phyloP scores from a whole-genome alignment of 2,797 vertebrate species.

The Glyptemys insculpta region DNA sequence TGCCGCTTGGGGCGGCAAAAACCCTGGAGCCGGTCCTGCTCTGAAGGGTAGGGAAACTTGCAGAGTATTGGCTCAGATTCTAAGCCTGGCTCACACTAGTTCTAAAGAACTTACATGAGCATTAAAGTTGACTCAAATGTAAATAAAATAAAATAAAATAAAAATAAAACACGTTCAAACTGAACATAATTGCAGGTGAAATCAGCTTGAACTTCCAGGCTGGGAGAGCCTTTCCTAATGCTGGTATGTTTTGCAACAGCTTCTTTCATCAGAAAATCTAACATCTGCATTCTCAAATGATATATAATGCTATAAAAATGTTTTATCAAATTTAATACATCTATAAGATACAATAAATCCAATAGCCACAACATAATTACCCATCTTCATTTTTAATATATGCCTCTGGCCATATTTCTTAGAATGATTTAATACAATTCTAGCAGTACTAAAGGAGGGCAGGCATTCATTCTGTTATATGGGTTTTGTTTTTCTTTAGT shows the following conservation, averaged over 20 bases:
- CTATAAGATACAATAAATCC: neutral
- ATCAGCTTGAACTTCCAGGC: neutral
- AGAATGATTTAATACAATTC: neutral
- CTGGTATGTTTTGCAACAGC: neutral
- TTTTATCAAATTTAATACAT: neutral
- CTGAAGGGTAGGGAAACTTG: neutral
- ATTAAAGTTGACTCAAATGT: neutral
- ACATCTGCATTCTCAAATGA: neutral
- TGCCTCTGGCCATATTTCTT: neutral
- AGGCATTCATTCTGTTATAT: neutral
- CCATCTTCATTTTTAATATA: neutral
- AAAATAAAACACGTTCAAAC: neutral
- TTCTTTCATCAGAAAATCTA: fast-evolving
- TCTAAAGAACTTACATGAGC: neutral
- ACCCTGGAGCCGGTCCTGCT: no score
- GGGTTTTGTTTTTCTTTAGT: neutral
- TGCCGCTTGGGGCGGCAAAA: no score
- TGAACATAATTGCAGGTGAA: neutral
- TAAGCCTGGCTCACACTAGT: neutral
- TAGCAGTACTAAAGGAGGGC: neutral
- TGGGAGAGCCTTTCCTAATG: neutral
- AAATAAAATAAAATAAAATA: neutral
- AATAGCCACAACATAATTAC: neutral
- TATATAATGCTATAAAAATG: neutral
- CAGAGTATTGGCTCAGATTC: neutral